Conservation (phyloP, 1,140 invertebrate species). For the Dinoponera quadriceps region DNA sequence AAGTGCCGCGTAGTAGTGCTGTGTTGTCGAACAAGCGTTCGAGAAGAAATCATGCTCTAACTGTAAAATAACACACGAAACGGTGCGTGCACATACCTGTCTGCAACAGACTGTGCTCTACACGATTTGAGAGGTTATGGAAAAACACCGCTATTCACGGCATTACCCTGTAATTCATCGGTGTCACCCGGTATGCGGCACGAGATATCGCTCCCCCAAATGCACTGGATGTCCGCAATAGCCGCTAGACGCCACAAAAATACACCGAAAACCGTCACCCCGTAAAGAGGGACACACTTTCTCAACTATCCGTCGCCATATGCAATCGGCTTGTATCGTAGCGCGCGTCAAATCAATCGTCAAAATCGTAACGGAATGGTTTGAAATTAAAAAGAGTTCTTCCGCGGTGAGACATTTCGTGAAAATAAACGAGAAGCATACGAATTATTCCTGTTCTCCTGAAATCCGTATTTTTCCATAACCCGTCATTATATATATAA, state of each 20-base stretch:
- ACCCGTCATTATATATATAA: neutral
- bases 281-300: constrained; percentile 52
- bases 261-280: constrained; percentile 25
- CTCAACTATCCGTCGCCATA: constrained; percentile 57
- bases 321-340: constrained; percentile 53
- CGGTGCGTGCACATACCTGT: constrained; percentile 22
- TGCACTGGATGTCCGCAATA: neutral
- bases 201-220: neutral
- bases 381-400: neutral
- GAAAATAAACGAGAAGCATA: neutral
- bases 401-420: neutral
- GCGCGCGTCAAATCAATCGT: constrained; percentile 66
- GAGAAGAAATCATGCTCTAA: neutral
- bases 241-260: neutral
- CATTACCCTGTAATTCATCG: constrained; percentile 11
- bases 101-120: constrained; percentile 22
- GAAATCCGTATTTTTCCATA: constrained; percentile 7
- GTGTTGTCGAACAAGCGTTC: neutral
- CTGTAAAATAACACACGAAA: neutral
- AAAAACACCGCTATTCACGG: constrained; percentile 61
- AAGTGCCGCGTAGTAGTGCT: neutral
- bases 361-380: neutral
- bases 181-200: constrained; percentile 6
- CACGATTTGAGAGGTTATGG: constrained; percentile 63
- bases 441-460: neutral